Percentiles rank a stretch among this genome's conserved stretches.
These are phyloP conservation scores for Ptychoptera albimana DNA, from an alignment of 2,888 invertebrate species.

Conservation along the genomic window DNA sequence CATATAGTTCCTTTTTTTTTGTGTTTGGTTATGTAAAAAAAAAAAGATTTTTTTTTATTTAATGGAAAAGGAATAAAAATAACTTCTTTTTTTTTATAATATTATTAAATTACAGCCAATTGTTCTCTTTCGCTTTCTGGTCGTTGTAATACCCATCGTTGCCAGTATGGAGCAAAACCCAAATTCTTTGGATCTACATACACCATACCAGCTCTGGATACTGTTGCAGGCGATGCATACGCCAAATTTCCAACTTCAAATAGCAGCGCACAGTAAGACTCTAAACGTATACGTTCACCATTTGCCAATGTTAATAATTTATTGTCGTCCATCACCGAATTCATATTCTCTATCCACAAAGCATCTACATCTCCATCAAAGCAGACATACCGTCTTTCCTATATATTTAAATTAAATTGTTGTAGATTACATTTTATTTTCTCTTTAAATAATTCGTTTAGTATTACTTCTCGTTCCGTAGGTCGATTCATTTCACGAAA, in stretches of 20 bases:
- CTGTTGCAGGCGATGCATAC: slow-evolving; percentile 85
- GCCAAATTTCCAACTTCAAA: slow-evolving; percentile 82
- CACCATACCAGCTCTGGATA: slow-evolving; percentile 87
- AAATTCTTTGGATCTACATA: slow-evolving; percentile 86
- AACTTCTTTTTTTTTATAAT: not conserved
- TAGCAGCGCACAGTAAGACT: slow-evolving; percentile 63
- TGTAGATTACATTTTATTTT: too few species aligned
- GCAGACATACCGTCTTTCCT: slow-evolving; percentile 66
- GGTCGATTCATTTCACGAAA: slow-evolving; percentile 82
- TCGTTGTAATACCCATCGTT: slow-evolving; percentile 54
- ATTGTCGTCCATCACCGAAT: slow-evolving; percentile 94
- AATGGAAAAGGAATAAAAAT: not conserved
- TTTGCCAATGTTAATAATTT: slow-evolving; percentile 78
- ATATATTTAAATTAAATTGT: slow-evolving; percentile 12
- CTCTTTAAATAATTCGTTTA: too few species aligned
- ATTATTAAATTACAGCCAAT: slow-evolving; percentile 13
- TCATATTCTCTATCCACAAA: slow-evolving; percentile 94
- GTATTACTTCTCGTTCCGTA: slow-evolving; percentile 28
- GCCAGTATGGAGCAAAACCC: slow-evolving; percentile 75
- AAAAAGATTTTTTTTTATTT: too few species aligned
- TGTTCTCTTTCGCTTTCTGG: slow-evolving; percentile 35
- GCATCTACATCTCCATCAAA: slow-evolving; percentile 93
- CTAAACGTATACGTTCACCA: slow-evolving; percentile 72
- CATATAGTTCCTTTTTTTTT: slow-evolving; percentile 43
- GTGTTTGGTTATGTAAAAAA: slow-evolving; percentile 12